Conservation (phyloP, 2,113 vertebrate genomes). For the Anhinga anhinga region DNA sequence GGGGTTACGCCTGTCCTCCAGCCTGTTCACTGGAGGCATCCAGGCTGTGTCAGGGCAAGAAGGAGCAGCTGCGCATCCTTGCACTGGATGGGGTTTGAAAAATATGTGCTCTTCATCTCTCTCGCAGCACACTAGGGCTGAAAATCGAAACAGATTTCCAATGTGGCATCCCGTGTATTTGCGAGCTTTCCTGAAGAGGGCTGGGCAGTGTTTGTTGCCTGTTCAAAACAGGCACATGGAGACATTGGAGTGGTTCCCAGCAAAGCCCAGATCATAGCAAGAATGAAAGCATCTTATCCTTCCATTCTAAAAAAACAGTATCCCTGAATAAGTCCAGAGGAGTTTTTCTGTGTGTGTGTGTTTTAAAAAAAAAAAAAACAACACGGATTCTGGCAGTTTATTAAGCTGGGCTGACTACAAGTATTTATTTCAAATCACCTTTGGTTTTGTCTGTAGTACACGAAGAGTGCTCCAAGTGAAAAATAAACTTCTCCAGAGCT, state of each 20-base stretch:
- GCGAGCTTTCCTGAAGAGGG: background rate
- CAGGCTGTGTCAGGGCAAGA: background rate
- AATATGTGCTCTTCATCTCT: background rate
- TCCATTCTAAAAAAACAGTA: background rate
- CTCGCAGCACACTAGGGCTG: background rate
- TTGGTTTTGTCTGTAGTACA: background rate
- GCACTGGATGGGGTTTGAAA: background rate
- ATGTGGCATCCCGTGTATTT: rapidly evolving
- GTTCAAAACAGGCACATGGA: background rate
- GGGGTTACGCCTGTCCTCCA: background rate
- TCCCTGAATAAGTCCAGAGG: background rate
- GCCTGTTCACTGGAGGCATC: background rate
- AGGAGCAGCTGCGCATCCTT: background rate
- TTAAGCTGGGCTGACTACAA: background rate
- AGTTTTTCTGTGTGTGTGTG: background rate
- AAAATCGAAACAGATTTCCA: background rate
- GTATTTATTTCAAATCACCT: background rate
- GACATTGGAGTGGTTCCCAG: background rate
- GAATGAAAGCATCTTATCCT: background rate
- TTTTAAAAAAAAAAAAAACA: background rate
- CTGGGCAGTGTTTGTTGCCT: background rate
- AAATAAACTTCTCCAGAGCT: background rate
- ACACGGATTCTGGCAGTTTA: background rate
- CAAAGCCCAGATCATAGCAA: background rate
- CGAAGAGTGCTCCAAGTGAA: background rate